phyloP scores from a whole-genome alignment of 2,888 invertebrate species.

The Cryptocephalus primarius region DNA sequence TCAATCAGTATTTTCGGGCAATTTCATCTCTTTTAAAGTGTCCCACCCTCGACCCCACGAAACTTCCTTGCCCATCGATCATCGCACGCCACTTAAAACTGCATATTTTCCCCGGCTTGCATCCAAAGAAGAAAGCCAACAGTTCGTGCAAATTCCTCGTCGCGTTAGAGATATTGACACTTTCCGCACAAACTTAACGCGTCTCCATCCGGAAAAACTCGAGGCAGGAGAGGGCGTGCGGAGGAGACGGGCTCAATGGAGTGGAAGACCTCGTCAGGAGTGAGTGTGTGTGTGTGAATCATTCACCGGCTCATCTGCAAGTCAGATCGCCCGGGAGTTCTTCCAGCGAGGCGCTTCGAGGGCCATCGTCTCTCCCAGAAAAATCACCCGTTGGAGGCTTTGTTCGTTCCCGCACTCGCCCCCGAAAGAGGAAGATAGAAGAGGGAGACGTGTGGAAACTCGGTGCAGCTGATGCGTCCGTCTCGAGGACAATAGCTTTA shows the following conservation, averaged over 20 bases:
- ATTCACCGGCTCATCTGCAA: constrained; percentile 1
- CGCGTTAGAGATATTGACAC: too few relatives aligned
- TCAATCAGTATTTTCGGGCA: too few relatives aligned
- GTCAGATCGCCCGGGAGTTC: background rate
- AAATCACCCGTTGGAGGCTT: background rate
- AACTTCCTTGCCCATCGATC: too few relatives aligned
- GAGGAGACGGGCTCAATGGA: background rate
- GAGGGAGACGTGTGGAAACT: background rate
- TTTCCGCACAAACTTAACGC: too few relatives aligned
- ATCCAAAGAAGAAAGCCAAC: too few relatives aligned
- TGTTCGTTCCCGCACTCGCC: background rate
- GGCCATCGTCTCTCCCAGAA: background rate
- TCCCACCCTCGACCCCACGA: too few relatives aligned
- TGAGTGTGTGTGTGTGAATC: background rate
- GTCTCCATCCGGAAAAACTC: background rate
- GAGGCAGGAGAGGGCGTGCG: background rate
- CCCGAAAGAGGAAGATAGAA: too few relatives aligned
- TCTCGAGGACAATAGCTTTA: background rate
- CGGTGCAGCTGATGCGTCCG: background rate
- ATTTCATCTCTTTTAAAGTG: too few relatives aligned
- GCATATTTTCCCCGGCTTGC: too few relatives aligned
- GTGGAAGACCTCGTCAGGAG: background rate
- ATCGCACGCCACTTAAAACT: too few relatives aligned
- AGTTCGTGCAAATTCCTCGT: too few relatives aligned
- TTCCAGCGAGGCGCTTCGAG: background rate